phyloP scores from a whole-genome alignment of 2,113 vertebrate genomes.

The Xyrauchen texanus region DNA sequence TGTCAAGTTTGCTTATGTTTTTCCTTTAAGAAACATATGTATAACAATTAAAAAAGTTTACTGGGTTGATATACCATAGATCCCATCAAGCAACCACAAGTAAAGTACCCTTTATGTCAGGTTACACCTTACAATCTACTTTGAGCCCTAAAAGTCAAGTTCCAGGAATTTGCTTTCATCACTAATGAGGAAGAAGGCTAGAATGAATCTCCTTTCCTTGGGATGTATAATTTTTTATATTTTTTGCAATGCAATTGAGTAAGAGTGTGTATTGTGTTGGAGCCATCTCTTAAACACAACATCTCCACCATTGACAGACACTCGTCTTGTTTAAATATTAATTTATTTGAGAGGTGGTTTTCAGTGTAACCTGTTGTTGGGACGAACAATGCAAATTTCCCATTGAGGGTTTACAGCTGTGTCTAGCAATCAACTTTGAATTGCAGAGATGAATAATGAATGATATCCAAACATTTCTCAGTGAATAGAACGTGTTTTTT shows the following conservation, averaged over 20 bases:
- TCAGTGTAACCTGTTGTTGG: not conserved
- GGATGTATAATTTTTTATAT: not conserved
- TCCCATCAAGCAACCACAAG: not conserved
- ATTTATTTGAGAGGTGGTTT: not conserved
- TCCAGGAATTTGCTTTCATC: constrained; percentile 32
- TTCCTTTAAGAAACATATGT: no score
- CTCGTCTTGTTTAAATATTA: not conserved
- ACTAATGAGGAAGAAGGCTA: constrained; percentile 38
- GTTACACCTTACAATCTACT: constrained; percentile 11
- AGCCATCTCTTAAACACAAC: constrained; percentile 12
- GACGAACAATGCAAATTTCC: not conserved
- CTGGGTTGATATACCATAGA: not conserved
- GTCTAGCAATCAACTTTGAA: not conserved
- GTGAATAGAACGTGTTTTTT: not conserved
- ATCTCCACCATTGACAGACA: constrained; percentile 17
- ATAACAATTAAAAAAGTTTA: not conserved
- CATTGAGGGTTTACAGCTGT: not conserved
- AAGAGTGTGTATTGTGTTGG: not conserved
- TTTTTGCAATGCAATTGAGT: constrained; percentile 14
- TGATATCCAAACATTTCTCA: not conserved
- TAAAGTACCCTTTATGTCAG: not conserved
- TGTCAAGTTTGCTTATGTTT: no score
- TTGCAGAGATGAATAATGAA: not conserved
- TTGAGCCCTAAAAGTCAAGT: constrained; percentile 30
- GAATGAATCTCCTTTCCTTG: constrained; percentile 30